Evolutionary conservation across 2,888 invertebrate genomes (phyloP).

Genomic region (Clepsis dumicolana): DNA sequence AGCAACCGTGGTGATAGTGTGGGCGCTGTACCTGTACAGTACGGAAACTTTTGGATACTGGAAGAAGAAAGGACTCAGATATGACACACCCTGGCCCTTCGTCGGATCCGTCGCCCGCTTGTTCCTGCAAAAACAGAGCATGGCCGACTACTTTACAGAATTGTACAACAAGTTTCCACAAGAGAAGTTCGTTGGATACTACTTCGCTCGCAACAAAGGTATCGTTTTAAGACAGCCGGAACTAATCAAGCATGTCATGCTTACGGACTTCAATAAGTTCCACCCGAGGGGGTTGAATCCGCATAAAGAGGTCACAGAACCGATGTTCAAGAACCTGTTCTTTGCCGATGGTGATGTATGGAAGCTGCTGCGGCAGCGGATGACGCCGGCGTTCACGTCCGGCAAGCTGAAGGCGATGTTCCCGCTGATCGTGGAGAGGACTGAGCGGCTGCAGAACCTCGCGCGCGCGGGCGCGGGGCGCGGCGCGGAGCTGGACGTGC

Average conservation of each 20-base stretch:
- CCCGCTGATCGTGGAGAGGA: conserved; percentile 67
- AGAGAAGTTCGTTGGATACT: conserved; percentile 27
- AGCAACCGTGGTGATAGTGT: neutral
- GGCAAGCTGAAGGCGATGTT: conserved; percentile 74
- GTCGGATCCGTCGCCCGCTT: conserved; percentile 21
- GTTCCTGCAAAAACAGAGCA: conserved; percentile 18
- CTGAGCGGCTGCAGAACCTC: conserved; percentile 61
- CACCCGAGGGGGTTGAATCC: conserved; percentile 16
- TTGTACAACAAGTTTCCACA: conserved; percentile 27
- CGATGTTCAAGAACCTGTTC: conserved; percentile 58
- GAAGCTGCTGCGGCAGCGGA: neutral
- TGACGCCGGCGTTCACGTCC: conserved; percentile 73
- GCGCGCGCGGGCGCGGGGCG: conserved; percentile 45
- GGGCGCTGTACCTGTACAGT: neutral
- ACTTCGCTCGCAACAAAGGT: neutral
- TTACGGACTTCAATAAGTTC: conserved; percentile 31
- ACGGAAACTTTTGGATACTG: conserved; percentile 24
- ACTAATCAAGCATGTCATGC: conserved; percentile 19
- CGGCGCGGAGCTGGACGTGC: too few species aligned
- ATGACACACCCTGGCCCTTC: conserved; percentile 31
- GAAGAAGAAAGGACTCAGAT: conserved; percentile 18
- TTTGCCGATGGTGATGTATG: too few species aligned
- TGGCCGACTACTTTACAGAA: conserved; percentile 14
- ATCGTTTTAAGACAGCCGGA: conserved; percentile 29
- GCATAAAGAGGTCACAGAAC: conserved; percentile 50